Base-by-base conservation (phyloP, 2,888 invertebrate genomes). In the Dynastes tityus region DNA sequence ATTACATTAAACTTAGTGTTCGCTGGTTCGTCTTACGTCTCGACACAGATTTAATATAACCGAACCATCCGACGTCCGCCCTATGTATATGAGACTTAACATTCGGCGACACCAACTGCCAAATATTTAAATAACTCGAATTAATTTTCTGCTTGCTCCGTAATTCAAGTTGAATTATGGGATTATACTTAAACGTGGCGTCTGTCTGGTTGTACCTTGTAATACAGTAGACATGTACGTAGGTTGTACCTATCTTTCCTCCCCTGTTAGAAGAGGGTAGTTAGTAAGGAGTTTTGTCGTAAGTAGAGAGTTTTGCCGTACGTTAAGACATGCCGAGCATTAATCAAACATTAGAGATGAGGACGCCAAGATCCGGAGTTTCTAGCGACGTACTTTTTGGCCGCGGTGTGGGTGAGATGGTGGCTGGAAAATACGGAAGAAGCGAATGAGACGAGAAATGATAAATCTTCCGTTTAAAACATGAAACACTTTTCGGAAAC, bases 91-190 rank as follows among this genome's bases (percentile, higher is more conserved):
- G 45, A 45, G 45, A 8, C 11, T 2, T 45, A 45, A 11, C 45
- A 45, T 45, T 45, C 45, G 8, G 45, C 45, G 45, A 58, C 6
- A 22, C 55, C 22, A 58, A 58, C 27, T 45, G 22, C 40, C 65
- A 67, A 67, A 45, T 67, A 67, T 67, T 64, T 67, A 67, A 67
- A 45, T 67, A 67, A 40, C 45, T 13, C 6, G n/a, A 67, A 67
- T 67, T 45, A 67, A 67, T 22, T 22, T 2, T 22, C 22, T 22
- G 22, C 16, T 58, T 16, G 22, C 22, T 8, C 37, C 8, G 22
- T 67, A 67, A 67, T 45, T 22, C 45, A 6, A 45, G 49, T 45
- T 67, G 40, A 67, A 67, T 67, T 67, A 67, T 45, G 45, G 45
- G 65, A 67, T 67, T 45, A 45, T 40, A 45, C 45, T 45, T 67